phyloP scores from a whole-genome alignment of 2,113 vertebrate genomes.

The Cavia porcellus region DNA sequence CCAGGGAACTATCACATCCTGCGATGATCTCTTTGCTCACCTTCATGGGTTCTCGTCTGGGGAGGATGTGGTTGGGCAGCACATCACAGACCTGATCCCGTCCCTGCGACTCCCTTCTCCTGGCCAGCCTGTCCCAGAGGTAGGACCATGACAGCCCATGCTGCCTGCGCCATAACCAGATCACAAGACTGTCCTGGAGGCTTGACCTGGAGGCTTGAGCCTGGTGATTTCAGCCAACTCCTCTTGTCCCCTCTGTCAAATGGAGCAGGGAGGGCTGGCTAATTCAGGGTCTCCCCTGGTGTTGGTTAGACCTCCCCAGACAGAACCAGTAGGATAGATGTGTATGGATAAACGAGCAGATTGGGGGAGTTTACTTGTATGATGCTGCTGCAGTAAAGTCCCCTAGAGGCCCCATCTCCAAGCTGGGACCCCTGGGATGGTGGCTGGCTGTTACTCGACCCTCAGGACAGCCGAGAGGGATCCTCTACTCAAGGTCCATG shows the following conservation, averaged over 20 bases:
- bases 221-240: accelerated
- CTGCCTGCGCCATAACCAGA: background rate
- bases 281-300: background rate
- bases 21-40: constrained; percentile 92
- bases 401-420: too few relatives aligned
- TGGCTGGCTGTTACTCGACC: background rate
- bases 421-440: background rate
- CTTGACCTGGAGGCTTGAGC: background rate
- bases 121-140: constrained; percentile 90
- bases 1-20: constrained; percentile 92
- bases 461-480: background rate
- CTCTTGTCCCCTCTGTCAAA: background rate
- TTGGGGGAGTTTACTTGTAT: background rate
- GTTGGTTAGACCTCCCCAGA: background rate
- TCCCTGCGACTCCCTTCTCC: constrained; percentile 91
- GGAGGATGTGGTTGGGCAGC: constrained; percentile 90
- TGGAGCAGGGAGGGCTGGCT: background rate
- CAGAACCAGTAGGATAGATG: background rate
- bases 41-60: constrained; percentile 91
- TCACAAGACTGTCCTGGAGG: background rate
- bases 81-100: constrained; percentile 92
- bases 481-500: constrained; percentile 48
- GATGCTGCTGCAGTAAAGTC: background rate
- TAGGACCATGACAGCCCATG: constrained; percentile 51
- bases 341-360: background rate